These are phyloP conservation scores for Tetraneura akinire DNA, from an alignment of 1,140 invertebrate species.

Conservation along the genomic window DNA sequence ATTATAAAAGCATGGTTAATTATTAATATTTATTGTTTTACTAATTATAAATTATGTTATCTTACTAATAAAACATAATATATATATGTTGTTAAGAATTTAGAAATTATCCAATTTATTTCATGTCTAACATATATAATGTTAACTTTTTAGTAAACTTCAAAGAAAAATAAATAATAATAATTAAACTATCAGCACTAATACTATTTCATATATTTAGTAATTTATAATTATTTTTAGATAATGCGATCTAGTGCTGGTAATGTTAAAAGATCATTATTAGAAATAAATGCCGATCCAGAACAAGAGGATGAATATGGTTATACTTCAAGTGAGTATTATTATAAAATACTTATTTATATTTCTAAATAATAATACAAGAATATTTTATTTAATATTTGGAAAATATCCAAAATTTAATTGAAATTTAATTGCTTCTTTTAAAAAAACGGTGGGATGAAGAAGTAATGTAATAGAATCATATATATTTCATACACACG, in stretches of 20 bases:
- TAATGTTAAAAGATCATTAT: conserved; percentile 74
- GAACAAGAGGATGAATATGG: conserved; percentile 88
- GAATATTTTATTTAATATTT: conserved; percentile 2
- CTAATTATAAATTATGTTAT: no score
- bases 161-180: no score
- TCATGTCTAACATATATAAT: no score
- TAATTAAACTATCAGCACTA: no score
- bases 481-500: background rate
- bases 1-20: no score
- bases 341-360: conserved; percentile 29
- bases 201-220: no score
- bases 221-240: conserved; percentile 60
- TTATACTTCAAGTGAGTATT: conserved; percentile 84
- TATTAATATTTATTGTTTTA: no score
- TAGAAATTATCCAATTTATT: no score
- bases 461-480: background rate
- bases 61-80: no score
- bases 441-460: background rate
- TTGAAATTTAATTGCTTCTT: background rate
- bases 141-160: no score
- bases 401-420: background rate
- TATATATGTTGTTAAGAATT: no score
- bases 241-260: conserved; percentile 87
- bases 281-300: conserved; percentile 75
- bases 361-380: background rate